Evolutionary conservation across 2,888 invertebrate genomes (phyloP).

Genomic region (Ectemnius cavifrons): DNA sequence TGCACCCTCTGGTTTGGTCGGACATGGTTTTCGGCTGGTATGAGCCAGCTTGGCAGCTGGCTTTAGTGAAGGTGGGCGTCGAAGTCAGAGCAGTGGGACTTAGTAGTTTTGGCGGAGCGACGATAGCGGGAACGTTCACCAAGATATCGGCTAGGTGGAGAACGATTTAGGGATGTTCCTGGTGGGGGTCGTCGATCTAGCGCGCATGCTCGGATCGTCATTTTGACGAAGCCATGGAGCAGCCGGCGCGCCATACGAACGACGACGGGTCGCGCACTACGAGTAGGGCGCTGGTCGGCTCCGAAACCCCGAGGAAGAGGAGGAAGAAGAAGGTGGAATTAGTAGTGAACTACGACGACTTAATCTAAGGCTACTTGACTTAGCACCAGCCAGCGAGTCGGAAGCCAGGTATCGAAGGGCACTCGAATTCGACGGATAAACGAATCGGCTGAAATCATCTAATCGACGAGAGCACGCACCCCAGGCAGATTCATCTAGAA

Average conservation of each 20-base stretch:
- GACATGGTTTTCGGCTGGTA: conserved; percentile 8
- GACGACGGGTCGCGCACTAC: conserved; percentile 82
- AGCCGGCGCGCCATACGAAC: conserved; percentile 81
- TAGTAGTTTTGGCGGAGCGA: conserved; percentile 45
- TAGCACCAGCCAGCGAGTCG: conserved; percentile 29
- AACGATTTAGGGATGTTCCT: conserved; percentile 48
- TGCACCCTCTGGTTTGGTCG: background rate
- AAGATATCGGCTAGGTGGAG: conserved; percentile 39
- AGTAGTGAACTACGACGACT: conserved; percentile 36
- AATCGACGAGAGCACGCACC: conserved; percentile 14
- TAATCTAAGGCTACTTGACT: conserved; percentile 42
- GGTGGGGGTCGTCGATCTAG: conserved; percentile 62
- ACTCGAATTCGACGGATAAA: conserved; percentile 33
- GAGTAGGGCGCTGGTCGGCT: conserved; percentile 80
- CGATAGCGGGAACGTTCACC: conserved; percentile 34
- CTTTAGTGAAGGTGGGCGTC: conserved; percentile 54
- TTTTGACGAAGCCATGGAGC: conserved; percentile 75
- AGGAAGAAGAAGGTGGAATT: conserved; percentile 52
- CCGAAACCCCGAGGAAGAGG: conserved; percentile 71
- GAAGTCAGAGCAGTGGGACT: conserved; percentile 35
- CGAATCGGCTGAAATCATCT: conserved; percentile 30
- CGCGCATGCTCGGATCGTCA: conserved; percentile 71
- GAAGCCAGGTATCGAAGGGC: conserved; percentile 26
- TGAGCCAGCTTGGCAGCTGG: conserved; percentile 47
- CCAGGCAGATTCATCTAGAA: conserved; percentile 12